Conservation (phyloP, 2,888 invertebrate genomes). For the Malthinus seriepunctatus region DNA sequence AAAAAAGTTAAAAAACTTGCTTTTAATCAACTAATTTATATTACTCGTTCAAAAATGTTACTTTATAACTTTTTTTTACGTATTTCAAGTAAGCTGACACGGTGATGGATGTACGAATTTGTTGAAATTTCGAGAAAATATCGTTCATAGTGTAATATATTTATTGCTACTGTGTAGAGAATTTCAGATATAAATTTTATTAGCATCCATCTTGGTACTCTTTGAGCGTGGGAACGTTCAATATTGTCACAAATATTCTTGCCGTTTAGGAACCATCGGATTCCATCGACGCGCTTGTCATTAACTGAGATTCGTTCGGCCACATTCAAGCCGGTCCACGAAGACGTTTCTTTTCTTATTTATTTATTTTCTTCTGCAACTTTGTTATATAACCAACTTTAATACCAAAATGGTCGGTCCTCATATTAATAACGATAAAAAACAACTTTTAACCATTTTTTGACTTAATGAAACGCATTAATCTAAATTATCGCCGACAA, state of each 20-base stretch:
- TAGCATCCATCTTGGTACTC: constrained; percentile 34
- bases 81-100: constrained; percentile 32
- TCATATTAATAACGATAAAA: too few species aligned
- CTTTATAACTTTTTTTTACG: constrained; percentile 27
- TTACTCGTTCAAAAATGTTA: constrained; percentile 28
- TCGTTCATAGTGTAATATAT: constrained; percentile 43
- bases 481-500: too few species aligned
- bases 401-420: constrained; percentile 2
- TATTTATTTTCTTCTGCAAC: constrained; percentile 20
- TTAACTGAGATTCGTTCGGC: constrained; percentile 39
- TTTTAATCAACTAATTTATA: constrained; percentile 31
- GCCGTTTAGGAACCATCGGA: constrained; percentile 48
- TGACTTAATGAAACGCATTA: too few species aligned
- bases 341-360: constrained; percentile 23
- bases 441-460: too few species aligned
- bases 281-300: constrained; percentile 49
- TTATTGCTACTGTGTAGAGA: constrained; percentile 44
- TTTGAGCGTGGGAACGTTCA: constrained; percentile 61
- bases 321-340: constrained; percentile 30
- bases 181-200: constrained; percentile 35
- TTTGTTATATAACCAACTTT: constrained; percentile 23
- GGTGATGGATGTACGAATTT: constrained; percentile 37
- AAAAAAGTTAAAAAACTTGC: constrained; percentile 26
- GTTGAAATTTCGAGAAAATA: constrained; percentile 41
- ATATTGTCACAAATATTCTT: constrained; percentile 58